Conservation (phyloP, 2,113 vertebrate genomes). For the Pitta sordida region DNA sequence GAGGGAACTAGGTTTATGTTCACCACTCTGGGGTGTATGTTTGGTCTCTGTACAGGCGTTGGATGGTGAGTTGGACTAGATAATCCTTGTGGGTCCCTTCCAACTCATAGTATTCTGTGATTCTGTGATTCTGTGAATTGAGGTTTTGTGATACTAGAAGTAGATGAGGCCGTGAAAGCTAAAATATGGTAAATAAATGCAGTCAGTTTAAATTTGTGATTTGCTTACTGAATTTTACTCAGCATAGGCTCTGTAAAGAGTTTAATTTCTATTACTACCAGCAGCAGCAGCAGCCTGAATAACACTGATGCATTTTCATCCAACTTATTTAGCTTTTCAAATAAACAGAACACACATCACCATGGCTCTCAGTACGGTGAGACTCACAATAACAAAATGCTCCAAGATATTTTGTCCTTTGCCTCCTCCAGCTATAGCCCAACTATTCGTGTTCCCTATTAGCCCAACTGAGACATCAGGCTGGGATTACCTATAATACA, state of each 20-base stretch:
- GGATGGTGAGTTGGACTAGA: too few species aligned
- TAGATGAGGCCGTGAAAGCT: not conserved
- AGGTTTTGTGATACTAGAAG: not conserved
- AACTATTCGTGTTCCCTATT: not conserved
- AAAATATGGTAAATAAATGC: not conserved
- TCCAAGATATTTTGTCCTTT: not conserved
- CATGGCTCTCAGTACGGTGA: not conserved
- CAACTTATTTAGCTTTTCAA: not conserved
- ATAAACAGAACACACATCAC: not conserved
- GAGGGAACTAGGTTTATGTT: too few species aligned
- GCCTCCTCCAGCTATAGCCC: not conserved
- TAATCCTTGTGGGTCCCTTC: too few species aligned
- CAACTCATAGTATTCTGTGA: too few species aligned
- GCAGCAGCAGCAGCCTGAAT: not conserved
- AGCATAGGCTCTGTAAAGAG: not conserved
- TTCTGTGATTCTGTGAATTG: too few species aligned
- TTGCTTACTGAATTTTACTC: not conserved
- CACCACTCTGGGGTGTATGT: too few species aligned
- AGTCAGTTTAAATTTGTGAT: not conserved
- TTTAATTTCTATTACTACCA: not conserved
- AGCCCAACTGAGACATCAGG: not conserved
- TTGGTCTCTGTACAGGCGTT: too few species aligned
- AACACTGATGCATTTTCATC: not conserved
- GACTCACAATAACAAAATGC: not conserved
- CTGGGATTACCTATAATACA: not conserved